Percentiles rank a stretch among this genome's conserved stretches.
These are phyloP conservation scores for Semotilus atromaculatus DNA, from an alignment of 2,797 vertebrate species.

Conservation along the genomic window DNA sequence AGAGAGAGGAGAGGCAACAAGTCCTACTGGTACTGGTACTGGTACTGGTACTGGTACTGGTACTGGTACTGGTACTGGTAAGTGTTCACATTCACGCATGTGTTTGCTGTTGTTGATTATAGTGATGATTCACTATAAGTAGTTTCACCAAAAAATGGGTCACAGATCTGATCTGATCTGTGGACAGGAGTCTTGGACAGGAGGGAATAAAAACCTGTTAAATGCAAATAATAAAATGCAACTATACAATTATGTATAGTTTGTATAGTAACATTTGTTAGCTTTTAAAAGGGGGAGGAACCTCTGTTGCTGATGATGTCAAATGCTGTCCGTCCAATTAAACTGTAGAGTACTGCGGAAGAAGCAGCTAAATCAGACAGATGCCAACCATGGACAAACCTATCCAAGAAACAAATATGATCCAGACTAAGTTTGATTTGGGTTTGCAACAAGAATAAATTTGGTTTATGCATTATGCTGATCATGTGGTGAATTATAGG, in stretches of 20 bases:
- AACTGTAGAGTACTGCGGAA: background rate
- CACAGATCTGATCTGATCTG: background rate
- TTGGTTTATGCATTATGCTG: background rate
- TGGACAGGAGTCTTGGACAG: background rate
- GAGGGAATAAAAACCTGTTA: background rate
- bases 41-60: slow-evolving; percentile 53
- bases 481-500: background rate
- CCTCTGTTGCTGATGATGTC: background rate
- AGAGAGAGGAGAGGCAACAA: slow-evolving; percentile 47
- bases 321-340: background rate
- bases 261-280: background rate
- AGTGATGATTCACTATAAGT: background rate
- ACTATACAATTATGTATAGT: background rate
- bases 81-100: background rate
- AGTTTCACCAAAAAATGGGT: background rate
- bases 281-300: background rate
- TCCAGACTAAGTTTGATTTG: background rate
- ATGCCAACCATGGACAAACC: background rate
- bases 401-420: background rate
- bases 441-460: background rate
- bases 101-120: background rate
- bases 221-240: background rate
- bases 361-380: background rate
- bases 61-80: slow-evolving; percentile 55
- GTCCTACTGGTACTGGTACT: slow-evolving; percentile 50